phyloP scores from a whole-genome alignment of 2,888 invertebrate genomes.

The Hyles lineata region DNA sequence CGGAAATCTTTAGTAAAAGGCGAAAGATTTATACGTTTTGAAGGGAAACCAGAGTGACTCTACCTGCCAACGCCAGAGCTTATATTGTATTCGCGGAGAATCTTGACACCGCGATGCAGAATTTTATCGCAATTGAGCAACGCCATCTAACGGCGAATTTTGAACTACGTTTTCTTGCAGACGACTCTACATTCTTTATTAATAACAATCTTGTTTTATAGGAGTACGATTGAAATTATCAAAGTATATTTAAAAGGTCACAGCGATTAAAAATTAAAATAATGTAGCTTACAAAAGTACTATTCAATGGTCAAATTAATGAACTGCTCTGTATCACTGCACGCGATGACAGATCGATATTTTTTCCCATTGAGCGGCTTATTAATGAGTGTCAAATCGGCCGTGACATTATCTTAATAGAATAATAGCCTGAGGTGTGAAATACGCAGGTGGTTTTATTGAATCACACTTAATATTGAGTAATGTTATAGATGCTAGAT shows the following conservation, averaged over 20 bases:
- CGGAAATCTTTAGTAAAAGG: conserved; percentile 93
- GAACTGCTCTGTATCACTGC: not conserved
- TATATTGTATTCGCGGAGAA: conserved; percentile 14
- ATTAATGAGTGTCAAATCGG: conserved; percentile 30
- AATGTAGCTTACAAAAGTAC: not conserved
- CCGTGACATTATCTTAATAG: conserved; percentile 47
- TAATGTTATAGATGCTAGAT: not conserved
- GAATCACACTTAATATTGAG: not conserved
- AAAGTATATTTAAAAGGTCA: no score
- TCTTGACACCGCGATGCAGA: conserved; percentile 12
- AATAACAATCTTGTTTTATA: no score
- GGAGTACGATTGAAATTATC: no score
- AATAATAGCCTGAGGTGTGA: not conserved
- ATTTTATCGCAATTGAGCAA: not conserved
- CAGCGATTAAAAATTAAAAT: not conserved
- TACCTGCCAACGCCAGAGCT: no score
- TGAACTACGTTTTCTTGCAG: not conserved
- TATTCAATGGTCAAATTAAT: conserved; percentile 5
- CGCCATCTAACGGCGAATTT: conserved; percentile 6
- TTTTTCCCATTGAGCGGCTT: not conserved
- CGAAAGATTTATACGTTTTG: conserved; percentile 90
- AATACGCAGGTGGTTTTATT: not conserved
- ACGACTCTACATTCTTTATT: not conserved
- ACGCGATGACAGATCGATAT: conserved; percentile 4
- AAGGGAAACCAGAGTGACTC: conserved; percentile 86